Evolutionary conservation across 2,888 invertebrate genomes (phyloP).

Genomic region (Smittia aterrima): DNA sequence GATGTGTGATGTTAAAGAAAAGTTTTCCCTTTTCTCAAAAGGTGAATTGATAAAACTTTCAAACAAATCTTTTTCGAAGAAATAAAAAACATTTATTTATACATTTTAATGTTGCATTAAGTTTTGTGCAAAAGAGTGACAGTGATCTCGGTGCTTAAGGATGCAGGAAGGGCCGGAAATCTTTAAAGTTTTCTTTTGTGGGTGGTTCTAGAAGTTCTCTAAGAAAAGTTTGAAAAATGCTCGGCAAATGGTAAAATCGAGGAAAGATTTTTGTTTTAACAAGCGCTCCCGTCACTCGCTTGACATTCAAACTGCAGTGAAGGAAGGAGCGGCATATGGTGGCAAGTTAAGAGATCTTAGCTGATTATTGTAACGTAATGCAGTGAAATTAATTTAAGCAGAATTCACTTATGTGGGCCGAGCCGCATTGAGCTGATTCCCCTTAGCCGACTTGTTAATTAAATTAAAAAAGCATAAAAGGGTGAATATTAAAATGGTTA

Average conservation of each 20-base stretch:
- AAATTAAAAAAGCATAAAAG: constrained; percentile 5
- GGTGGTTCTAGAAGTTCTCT: not conserved
- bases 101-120: constrained; percentile 29
- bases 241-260: not conserved
- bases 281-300: not conserved
- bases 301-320: not conserved
- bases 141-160: not conserved
- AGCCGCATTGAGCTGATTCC: not conserved
- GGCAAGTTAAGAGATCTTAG: not conserved
- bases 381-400: not conserved
- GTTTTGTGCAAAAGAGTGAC: constrained; percentile 9
- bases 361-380: not conserved
- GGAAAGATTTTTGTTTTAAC: not conserved
- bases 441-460: not conserved
- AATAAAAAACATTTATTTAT: not conserved
- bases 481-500: constrained; percentile 5
- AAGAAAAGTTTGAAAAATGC: not conserved
- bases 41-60: not conserved
- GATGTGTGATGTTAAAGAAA: not conserved
- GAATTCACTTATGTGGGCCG: not conserved
- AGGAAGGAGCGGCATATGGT: not conserved
- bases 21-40: too few species aligned
- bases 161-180: constrained; percentile 14
- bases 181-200: not conserved
- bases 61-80: not conserved